Evolutionary conservation across 2,113 vertebrate genomes (phyloP).

Genomic region (Polypterus senegalus): DNA sequence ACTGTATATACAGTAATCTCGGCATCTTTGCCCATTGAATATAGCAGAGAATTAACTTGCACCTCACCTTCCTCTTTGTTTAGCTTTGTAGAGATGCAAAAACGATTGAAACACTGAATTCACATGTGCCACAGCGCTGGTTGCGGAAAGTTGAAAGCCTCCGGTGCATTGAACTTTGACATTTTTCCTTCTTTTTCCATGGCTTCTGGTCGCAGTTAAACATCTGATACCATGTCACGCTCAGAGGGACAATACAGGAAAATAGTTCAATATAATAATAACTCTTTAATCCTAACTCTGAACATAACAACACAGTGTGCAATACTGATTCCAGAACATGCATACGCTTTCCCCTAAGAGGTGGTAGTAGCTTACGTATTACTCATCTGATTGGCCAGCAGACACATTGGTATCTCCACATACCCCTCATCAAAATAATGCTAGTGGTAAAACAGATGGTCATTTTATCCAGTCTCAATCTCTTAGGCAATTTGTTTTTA

Average conservation of each 20-base stretch:
- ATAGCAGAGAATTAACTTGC: constrained; percentile 11
- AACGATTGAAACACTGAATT: constrained; percentile 7
- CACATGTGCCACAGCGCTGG: constrained; percentile 5
- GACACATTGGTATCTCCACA: too few species aligned
- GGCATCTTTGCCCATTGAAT: background rate
- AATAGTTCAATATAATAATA: too few species aligned
- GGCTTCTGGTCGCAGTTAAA: background rate
- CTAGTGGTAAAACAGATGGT: too few species aligned
- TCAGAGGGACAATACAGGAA: background rate
- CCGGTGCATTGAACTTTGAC: constrained; percentile 9
- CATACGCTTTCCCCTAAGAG: too few species aligned
- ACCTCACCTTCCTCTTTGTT: constrained; percentile 5
- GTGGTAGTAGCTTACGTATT: too few species aligned
- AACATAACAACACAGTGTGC: too few species aligned
- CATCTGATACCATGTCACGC: constrained; percentile 15
- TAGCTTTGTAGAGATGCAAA: constrained; percentile 9
- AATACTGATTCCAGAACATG: too few species aligned
- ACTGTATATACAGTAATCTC: background rate
- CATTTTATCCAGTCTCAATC: too few species aligned
- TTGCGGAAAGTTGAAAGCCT: constrained; percentile 15
- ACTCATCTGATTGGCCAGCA: too few species aligned
- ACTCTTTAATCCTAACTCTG: too few species aligned
- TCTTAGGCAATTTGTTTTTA: too few species aligned
- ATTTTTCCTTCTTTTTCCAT: constrained; percentile 5
- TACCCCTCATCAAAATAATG: too few species aligned